phyloP scores from a whole-genome alignment of 1,140 invertebrate species.

The Cydia strobilella region DNA sequence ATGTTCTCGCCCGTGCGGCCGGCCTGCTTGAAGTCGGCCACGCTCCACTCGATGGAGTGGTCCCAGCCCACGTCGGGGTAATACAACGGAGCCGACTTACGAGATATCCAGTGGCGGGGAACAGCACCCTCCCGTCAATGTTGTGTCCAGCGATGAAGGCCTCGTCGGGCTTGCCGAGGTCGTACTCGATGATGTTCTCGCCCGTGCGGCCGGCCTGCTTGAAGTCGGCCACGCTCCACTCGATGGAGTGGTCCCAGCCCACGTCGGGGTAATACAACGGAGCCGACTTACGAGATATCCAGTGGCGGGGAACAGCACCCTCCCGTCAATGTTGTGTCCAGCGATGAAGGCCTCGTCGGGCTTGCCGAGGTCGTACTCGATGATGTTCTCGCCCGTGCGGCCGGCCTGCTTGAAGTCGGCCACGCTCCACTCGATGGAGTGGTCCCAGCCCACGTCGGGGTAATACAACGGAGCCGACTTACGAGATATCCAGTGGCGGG shows the following conservation, averaged over 20 bases:
- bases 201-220: constrained; percentile 80
- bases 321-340: constrained; percentile 97
- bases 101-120: constrained; percentile 97
- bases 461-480: too few relatives aligned
- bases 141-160: constrained; percentile 91
- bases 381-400: constrained; percentile 85
- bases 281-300: constrained; percentile 90
- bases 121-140: constrained; percentile 97
- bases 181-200: constrained; percentile 88
- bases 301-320: constrained; percentile 96
- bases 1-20: constrained; percentile 85
- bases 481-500: constrained; percentile 97
- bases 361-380: constrained; percentile 89
- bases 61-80: constrained; percentile 95
- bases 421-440: constrained; percentile 89
- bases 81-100: too few relatives aligned
- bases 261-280: too few relatives aligned
- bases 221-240: constrained; percentile 89
- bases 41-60: constrained; percentile 89
- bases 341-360: constrained; percentile 88
- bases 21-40: constrained; percentile 84
- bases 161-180: constrained; percentile 88
- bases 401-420: constrained; percentile 83
- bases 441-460: constrained; percentile 95
- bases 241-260: constrained; percentile 93